phyloP scores from a whole-genome alignment of 2,797 vertebrate genomes.

The Pangasius larnaudii region DNA sequence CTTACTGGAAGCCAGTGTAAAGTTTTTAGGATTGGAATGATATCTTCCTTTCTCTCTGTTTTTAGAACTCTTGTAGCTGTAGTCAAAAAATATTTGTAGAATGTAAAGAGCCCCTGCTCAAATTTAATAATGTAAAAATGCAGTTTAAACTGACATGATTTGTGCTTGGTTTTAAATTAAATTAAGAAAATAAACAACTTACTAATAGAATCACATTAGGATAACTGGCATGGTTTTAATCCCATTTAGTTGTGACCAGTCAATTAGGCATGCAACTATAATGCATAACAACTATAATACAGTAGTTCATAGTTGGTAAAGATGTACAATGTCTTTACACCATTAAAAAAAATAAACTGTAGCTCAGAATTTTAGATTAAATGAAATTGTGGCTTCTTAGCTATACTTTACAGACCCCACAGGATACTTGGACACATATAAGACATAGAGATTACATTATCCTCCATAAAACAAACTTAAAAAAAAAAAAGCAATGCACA shows the following conservation, averaged over 20 bases:
- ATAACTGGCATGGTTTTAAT: background rate
- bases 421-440: background rate
- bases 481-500: slow-evolving; percentile 26
- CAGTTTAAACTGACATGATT: background rate
- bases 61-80: background rate
- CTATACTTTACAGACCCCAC: background rate
- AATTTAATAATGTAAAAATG: background rate
- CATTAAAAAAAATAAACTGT: background rate
- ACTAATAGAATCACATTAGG: background rate
- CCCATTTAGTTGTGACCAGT: background rate
- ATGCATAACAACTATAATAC: background rate
- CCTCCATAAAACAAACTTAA: slow-evolving; percentile 26
- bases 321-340: background rate
- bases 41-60: background rate
- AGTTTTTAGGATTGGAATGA: background rate
- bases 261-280: background rate
- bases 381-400: background rate
- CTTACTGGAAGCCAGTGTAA: background rate
- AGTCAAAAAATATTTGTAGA: background rate
- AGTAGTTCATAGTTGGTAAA: background rate
- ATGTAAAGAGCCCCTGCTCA: background rate
- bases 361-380: background rate
- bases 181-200: background rate
- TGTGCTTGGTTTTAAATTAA: background rate
- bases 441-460: slow-evolving; percentile 24